Base-by-base conservation (phyloP, 2,888 invertebrate genomes). In the Megastigmus dorsalis region DNA sequence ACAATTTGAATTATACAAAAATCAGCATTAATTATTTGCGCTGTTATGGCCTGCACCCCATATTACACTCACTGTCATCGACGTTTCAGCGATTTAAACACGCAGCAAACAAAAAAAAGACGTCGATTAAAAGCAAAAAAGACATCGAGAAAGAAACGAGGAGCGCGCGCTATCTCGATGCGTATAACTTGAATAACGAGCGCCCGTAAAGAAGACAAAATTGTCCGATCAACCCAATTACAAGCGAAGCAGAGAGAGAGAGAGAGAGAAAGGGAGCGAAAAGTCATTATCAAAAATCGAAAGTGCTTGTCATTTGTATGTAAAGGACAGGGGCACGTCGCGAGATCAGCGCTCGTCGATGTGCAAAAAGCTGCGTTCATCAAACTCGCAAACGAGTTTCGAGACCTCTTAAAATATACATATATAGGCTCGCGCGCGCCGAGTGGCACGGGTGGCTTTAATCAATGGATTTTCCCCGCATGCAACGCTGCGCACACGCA, bases 241-340 rank as follows among this genome's bases (percentile, higher is more conserved):
- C 66, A 62, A 50, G 28, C 50, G n/a, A n/a, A n/a, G n/a, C n/a
- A n/a, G n/a, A n/a, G n/a, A n/a, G n/a, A n/a, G n/a, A n/a, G n/a
- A n/a, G n/a, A n/a, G n/a, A n/a, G n/a, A n/a, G n/a, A n/a, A n/a
- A n/a, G n/a, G n/a, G n/a, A n/a, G 57, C 9, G 33, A 36, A 60
- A 70, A 43, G 62, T 57, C 48, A 52, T 52, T 54, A 69, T 68
- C 54, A 55, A 69, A 76, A 72, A 67, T 75, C 62, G 75, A 76
- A 76, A 76, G 76, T 73, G 65, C 75, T 33, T 23, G 74, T 60
- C 65, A 75, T 70, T 66, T 54, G 54, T 41, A 70, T 66, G 62
- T 62, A 62, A 67, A 62, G 36, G 15, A 38, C 26, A 3, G 9
- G 45, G 23, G n/a, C n/a, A n/a, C n/a, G n/a, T n/a, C 45, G 28